phyloP scores from a whole-genome alignment of 1,140 invertebrate species.

The Bombus soroeensis region DNA sequence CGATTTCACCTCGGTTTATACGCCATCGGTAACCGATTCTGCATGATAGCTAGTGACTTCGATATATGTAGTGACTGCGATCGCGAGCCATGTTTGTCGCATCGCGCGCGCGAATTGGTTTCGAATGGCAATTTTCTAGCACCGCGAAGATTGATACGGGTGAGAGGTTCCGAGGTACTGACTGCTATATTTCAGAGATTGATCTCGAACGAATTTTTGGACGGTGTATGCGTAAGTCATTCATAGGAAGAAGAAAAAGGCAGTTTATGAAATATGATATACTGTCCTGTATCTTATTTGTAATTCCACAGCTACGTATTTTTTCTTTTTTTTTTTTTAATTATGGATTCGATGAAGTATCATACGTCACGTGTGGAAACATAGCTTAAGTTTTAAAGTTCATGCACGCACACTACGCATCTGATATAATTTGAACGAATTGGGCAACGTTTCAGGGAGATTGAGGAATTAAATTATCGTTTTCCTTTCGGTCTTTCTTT shows the following conservation, averaged over 20 bases:
- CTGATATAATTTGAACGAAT: not conserved
- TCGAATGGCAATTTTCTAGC: not conserved
- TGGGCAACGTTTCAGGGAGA: not conserved
- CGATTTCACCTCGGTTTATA: constrained; percentile 62
- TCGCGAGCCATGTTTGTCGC: constrained; percentile 22
- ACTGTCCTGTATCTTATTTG: not conserved
- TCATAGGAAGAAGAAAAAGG: not conserved
- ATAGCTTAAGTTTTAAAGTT: not conserved
- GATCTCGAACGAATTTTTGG: not conserved
- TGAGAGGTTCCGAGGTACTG: not conserved
- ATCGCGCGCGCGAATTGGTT: not conserved
- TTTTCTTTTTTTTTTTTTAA: too few species aligned
- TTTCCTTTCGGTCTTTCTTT: not conserved
- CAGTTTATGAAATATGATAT: not conserved
- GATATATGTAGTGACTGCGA: not conserved
- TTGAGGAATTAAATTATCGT: constrained; percentile 23
- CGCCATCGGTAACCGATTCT: constrained; percentile 59
- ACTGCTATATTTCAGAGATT: not conserved
- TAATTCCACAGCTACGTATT: not conserved
- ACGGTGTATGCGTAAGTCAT: not conserved
- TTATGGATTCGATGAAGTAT: too few species aligned
- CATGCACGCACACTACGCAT: not conserved
- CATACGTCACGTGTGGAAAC: not conserved
- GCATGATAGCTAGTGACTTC: constrained; percentile 5
- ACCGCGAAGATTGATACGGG: not conserved